Percentiles rank a stretch among this genome's conserved stretches.
phyloP scores from a whole-genome alignment of 2,888 invertebrate genomes.

The Mythimna albipuncta region DNA sequence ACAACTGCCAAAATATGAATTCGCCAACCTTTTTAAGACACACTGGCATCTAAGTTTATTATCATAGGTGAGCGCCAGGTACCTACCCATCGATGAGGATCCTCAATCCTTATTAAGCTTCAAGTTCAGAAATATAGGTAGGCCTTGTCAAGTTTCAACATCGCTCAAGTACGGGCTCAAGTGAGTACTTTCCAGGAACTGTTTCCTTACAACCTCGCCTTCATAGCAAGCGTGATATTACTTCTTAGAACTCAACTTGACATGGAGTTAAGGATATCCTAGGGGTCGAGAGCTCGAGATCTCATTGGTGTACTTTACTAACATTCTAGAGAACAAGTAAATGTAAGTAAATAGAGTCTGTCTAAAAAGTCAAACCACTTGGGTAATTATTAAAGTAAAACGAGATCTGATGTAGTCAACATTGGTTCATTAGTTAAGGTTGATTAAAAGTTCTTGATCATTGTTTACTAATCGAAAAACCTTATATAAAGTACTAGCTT shows the following conservation, averaged over 20 bases:
- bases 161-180: conserved; percentile 9
- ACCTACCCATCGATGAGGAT: background rate
- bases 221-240: conserved; percentile 13
- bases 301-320: background rate
- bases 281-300: background rate
- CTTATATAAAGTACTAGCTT: too few species aligned
- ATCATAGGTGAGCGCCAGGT: background rate
- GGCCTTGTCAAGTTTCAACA: conserved; percentile 26
- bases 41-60: background rate
- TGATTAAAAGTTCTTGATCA: too few species aligned
- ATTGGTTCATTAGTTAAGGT: too few species aligned
- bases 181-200: conserved; percentile 9
- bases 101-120: conserved; percentile 1
- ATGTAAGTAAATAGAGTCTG: too few species aligned
- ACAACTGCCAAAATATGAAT: background rate
- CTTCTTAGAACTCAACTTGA: conserved; percentile 13
- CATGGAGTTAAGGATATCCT: background rate
- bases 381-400: too few species aligned
- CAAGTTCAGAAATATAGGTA: conserved; percentile 3
- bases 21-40: background rate
- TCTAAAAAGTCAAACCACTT: too few species aligned
- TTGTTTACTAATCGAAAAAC: too few species aligned
- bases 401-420: too few species aligned
- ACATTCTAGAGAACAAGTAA: background rate
- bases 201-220: conserved; percentile 6